A percentile compares a stretch with the other conserved stretches of the same genome.
These are phyloP conservation scores for silkworm (Bombyx mori) DNA, from an alignment of 1,140 invertebrate genomes.

Conservation along the genomic window ASM3026992v2 NC_085111.1:11838501-11839000, in stretches of 20 bases:
- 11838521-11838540: constrained; percentile 96
- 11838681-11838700: constrained; percentile 74
- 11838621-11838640: constrained; percentile 78
- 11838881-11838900: constrained; percentile 69
- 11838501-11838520: constrained; percentile 92
- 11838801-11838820: constrained; percentile 84
- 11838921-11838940: constrained; percentile 83
- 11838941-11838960: constrained; percentile 83
- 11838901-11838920: constrained; percentile 80
- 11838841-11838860: constrained; percentile 79
- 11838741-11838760: constrained; percentile 83
- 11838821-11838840: constrained; percentile 83
- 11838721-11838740: constrained; percentile 72
- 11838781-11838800: constrained; percentile 85
- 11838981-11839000: constrained; percentile 84
- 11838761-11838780: constrained; percentile 86
- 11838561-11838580: constrained; percentile 96
- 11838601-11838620: constrained; percentile 93
- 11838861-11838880: constrained; percentile 76
- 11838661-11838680: constrained; percentile 76
- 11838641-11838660: constrained; percentile 74
- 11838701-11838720: constrained; percentile 80
- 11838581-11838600: constrained; percentile 94
- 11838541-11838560: constrained; percentile 98
- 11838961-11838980: constrained; percentile 86